Evolutionary conservation across 2,797 vertebrate genomes (phyloP), one percentile per base, ranked within the genome.

Genomic region (Amphiprion clarkii): DNA sequence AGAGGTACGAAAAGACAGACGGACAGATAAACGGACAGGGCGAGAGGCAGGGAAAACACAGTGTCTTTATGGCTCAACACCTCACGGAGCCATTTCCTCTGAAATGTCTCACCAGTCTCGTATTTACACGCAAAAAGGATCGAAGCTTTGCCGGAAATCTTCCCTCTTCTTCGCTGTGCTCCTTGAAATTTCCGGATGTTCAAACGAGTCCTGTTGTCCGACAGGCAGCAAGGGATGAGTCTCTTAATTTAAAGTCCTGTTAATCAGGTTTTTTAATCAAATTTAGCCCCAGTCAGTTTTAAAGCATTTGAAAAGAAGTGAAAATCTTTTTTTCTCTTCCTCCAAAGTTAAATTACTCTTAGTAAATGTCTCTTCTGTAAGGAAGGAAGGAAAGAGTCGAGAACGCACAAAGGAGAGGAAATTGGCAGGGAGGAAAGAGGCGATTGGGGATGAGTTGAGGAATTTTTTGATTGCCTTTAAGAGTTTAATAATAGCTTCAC

Each of bases 391-490:
- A 79, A 42, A 56, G 69, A 75, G 68, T 36, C 23, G 74, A 66
- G 27, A 83, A 78, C 79, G 78, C 78, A 88, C 72, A 74, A 84
- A 84, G 74, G 85, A 86, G 60, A 80, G 82, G 70, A 87, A 83
- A 84, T 70, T 78, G 66, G 71, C 46, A 39, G 58, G 54, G 71
- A 81, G 72, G 77, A 83, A 61, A 55, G 76, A 74, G 53, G 57
- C 23, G 70, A 79, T 60, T 49, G 69, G 83, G 81, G 66, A 72
- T 84, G 82, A 75, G 74, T 87, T 76, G 75, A 84, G 79, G 79
- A 72, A 57, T 78, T 82, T 89, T 88, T 81, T 79, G 89, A 95
- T 96, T 96, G 95, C 96, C 96, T 94, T 97, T 95, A 82, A 91
- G 82, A 88, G 86, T 92, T 83, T 62, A 77, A 86, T 89, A 86